Base-by-base conservation (phyloP, 1,140 invertebrate species). In the Cecropterus lyciades region DNA sequence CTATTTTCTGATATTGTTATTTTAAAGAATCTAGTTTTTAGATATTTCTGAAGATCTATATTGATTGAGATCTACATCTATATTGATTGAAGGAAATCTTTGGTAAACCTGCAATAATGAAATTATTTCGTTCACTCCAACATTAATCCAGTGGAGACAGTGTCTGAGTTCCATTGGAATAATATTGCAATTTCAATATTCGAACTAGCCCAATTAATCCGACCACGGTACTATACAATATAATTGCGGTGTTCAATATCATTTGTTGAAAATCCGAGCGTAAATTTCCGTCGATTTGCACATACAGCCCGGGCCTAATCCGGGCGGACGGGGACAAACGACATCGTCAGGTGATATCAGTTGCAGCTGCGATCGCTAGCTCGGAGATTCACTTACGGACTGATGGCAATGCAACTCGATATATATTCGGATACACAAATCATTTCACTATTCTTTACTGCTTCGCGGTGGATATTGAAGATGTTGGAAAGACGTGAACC, bases 271-370 rank as follows among this genome's bases (percentile, higher is more conserved):
- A 75, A 75, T 73, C 67, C 65, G 68, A 72, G 69, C 72, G 70
- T 75, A 75, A 69, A 78, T 75, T 80, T 73, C 66, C 62, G 79
- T 79, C 73, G 75, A 75, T 84, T 82, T 78, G 75, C 73, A 72
- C 65, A 65, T 70, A 67, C 70, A 64, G 69, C 57, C 73, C 53
- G 56, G 43, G 71, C 73, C 72, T 85, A 87, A 88, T 85, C 84
- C 77, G 17, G 67, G 67, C 67, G 71, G 85, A 85, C 85, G 79
- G 67, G 72, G 79, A 86, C 79, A 86, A 88, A 88, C 79, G 85
- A 84, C 80, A 84, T 84, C 80, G 84, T 81, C 85, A 88, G 84
- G 84, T 85, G 85, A 86, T 85, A 85, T 85, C 82, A 82, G 78
- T 80, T 85, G 83, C 83, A 87, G 82, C 77, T 85, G 80, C 73